A percentile compares a stretch with the other conserved stretches of the same genome.
Conservation (phyloP, 2,888 invertebrate genomes). For the Drosophila meridiana region DNA sequence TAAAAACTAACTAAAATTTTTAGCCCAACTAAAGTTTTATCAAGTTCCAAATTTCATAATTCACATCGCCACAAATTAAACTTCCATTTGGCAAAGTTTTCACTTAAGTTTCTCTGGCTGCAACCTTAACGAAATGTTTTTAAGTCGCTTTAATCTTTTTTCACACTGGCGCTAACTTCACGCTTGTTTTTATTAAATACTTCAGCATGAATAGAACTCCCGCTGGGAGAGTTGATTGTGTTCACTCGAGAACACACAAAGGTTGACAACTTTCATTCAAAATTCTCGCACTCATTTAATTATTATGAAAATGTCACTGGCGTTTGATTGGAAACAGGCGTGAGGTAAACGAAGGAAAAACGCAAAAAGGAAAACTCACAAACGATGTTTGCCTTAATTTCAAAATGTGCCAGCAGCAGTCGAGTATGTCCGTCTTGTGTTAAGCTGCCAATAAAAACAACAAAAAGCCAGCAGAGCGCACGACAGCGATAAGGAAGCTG, state of each 20-base stretch:
- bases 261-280: constrained; percentile 12
- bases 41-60: neutral
- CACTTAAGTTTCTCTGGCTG: neutral
- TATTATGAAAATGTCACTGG: constrained; percentile 27
- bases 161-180: neutral
- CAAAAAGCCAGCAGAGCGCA: constrained; percentile 34
- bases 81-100: neutral
- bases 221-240: neutral
- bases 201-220: neutral
- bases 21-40: neutral
- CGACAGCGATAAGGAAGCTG: constrained; percentile 28
- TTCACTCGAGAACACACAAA: neutral
- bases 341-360: neutral
- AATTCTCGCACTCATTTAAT: constrained; percentile 15
- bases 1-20: neutral
- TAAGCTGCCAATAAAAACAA: constrained; percentile 57
- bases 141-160: neutral
- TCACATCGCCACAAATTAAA: neutral
- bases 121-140: neutral
- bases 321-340: constrained; percentile 23
- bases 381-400: constrained; percentile 51
- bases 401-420: constrained; percentile 38
- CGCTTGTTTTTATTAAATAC: neutral
- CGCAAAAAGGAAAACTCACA: neutral
- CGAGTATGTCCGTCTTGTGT: constrained; percentile 18